phyloP scores from a whole-genome alignment of 2,797 vertebrate genomes.

The Oreortyx pictus region DNA sequence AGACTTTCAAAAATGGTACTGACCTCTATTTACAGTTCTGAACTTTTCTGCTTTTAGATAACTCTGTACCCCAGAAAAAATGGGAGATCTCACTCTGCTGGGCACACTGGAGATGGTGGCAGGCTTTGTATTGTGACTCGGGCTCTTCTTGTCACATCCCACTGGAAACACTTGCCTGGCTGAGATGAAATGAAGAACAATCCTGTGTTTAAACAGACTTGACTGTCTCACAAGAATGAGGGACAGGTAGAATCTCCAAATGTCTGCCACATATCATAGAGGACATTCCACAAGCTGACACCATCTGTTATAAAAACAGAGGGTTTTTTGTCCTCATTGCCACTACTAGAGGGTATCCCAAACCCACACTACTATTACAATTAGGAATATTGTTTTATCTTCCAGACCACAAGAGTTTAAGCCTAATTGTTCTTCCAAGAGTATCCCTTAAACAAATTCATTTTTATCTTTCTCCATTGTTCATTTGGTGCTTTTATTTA shows the following conservation, averaged over 20 bases:
- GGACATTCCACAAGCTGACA: neutral
- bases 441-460: neutral
- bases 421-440: neutral
- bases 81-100: neutral
- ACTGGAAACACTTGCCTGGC: no score
- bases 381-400: neutral
- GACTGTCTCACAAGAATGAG: neutral
- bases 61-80: neutral
- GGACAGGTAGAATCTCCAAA: neutral
- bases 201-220: neutral
- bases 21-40: neutral
- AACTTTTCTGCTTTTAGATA: neutral
- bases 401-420: neutral
- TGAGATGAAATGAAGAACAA: neutral
- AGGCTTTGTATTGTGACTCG: neutral
- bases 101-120: neutral
- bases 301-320: neutral
- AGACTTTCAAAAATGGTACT: neutral
- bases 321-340: neutral
- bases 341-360: accelerated
- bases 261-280: neutral
- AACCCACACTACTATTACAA: neutral
- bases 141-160: neutral
- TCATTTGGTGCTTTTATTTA: neutral
- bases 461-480: neutral